A percentile compares a stretch with the other conserved stretches of the same genome.
Conservation (phyloP, 2,888 invertebrate species). For the Odontomyia ornata region DNA sequence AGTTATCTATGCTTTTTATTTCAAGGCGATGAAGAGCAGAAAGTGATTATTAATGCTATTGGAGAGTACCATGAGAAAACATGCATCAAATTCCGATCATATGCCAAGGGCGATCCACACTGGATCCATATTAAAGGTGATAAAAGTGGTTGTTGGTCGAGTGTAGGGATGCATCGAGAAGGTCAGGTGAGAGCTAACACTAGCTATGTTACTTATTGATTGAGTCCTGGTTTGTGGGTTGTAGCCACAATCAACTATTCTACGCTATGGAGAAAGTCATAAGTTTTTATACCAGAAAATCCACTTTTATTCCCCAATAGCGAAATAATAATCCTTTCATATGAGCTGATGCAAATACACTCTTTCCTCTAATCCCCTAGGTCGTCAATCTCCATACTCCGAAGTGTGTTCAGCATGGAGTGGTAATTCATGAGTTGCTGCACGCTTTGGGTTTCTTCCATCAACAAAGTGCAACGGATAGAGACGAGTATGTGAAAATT, state of each 20-base stretch:
- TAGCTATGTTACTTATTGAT: too few relatives aligned
- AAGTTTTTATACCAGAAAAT: too few relatives aligned
- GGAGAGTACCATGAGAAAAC: conserved; percentile 70
- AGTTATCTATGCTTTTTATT: too few relatives aligned
- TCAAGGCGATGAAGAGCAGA: conserved; percentile 63
- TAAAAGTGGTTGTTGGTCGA: conserved; percentile 73
- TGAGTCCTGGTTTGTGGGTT: too few relatives aligned
- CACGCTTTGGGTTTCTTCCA: conserved; percentile 85
- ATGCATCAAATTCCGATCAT: conserved; percentile 72
- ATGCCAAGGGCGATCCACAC: conserved; percentile 67
- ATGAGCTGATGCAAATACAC: too few relatives aligned
- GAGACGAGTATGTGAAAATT: conserved; percentile 79
- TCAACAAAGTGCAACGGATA: conserved; percentile 81
- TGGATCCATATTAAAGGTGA: conserved; percentile 69
- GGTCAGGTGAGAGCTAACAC: conserved; percentile 66
- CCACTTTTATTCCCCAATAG: too few relatives aligned
- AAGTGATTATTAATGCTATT: conserved; percentile 68
- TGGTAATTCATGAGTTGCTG: conserved; percentile 79
- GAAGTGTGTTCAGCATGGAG: conserved; percentile 70
- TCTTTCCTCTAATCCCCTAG: conserved; percentile 55
- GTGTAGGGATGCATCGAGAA: conserved; percentile 70
- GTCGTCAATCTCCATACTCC: conserved; percentile 67
- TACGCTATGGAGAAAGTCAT: too few relatives aligned
- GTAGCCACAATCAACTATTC: too few relatives aligned
- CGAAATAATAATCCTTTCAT: too few relatives aligned